Base-by-base conservation (phyloP, 2,113 vertebrate species). In the Syngnathus floridae region DNA sequence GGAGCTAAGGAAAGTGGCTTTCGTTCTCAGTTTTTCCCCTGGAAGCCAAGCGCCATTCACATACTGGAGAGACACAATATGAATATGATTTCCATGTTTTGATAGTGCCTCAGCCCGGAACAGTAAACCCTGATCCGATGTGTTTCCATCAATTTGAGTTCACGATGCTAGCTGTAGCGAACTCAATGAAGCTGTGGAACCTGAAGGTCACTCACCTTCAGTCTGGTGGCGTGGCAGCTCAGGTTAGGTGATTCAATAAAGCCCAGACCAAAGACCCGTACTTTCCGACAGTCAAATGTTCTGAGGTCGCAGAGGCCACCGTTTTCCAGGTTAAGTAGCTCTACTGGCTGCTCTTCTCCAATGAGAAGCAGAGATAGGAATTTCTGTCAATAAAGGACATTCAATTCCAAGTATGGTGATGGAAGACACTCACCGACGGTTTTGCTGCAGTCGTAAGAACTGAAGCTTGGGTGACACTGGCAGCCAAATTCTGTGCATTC, bases 1-100 rank as follows among this genome's bases (percentile, higher is more conserved):
- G 61, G 90, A 90, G 82, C 88, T 93, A 40, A 94, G 89, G 84
- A 93, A 94, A n/a, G 77, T 81, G 61, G 90, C 93, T 76, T 77
- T 90, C 4, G 90, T 92, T 21, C 65, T 82, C 80, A 90, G 87
- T 36, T 87, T 76, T 58, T 91, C 91, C 59, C 83, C 83, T 1
- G 86, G 63, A 62, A 88, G 66, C 93, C 92, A 93, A 61, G 77
- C 48, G 0, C 84, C 86, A 8, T 90, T 82, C 41, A 89, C 67
- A 65, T 79, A 74, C 92, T 92, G 68, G 0, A 1, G 51, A 75
- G n/a, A 41, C 35, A 66, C 46, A 19, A 35, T 14, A 49, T 11
- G 22, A 31, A 64, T 36, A 37, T 19, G 62, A 48, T 31, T 3
- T 31, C 26, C 26, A 3, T 31, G 26, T 31, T 31, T 31, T 31